Evolutionary conservation across 1,140 invertebrate genomes (phyloP).

Genomic region (Theocolax elegans): DNA sequence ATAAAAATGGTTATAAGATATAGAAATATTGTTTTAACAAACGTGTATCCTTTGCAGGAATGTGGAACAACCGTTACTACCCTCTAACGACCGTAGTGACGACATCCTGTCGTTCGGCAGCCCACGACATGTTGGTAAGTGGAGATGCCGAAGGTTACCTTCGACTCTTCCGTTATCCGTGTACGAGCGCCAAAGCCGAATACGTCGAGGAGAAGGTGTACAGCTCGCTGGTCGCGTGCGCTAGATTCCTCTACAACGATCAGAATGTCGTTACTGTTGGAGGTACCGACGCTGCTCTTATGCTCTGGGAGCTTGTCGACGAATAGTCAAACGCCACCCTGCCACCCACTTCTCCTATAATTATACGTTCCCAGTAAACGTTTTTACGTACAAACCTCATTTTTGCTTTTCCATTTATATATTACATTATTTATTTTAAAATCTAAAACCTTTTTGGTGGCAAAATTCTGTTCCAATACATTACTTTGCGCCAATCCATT

Average conservation of each 20-base stretch:
- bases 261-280: conserved; percentile 88
- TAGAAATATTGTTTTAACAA: too few relatives aligned
- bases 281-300: conserved; percentile 90
- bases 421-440: too few relatives aligned
- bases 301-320: conserved; percentile 91
- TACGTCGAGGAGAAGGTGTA: conserved; percentile 91
- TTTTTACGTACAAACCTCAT: too few relatives aligned
- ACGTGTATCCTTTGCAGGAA: conserved; percentile 75
- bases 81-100: conserved; percentile 83
- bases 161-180: conserved; percentile 88
- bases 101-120: conserved; percentile 82
- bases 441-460: too few relatives aligned
- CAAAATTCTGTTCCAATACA: too few relatives aligned
- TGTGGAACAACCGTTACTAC: conserved; percentile 91
- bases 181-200: conserved; percentile 83
- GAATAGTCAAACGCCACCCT: conserved; percentile 69
- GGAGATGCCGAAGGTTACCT: conserved; percentile 93
- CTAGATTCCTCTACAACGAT: conserved; percentile 87
- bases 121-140: conserved; percentile 84
- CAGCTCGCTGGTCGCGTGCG: conserved; percentile 84
- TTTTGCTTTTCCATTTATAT: too few relatives aligned
- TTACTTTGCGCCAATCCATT: too few relatives aligned
- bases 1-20: too few relatives aligned
- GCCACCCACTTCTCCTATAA: not conserved
- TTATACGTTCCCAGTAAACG: conserved; percentile 41